phyloP scores from a whole-genome alignment of 2,888 invertebrate genomes.

The Pseudanteris insignis region DNA sequence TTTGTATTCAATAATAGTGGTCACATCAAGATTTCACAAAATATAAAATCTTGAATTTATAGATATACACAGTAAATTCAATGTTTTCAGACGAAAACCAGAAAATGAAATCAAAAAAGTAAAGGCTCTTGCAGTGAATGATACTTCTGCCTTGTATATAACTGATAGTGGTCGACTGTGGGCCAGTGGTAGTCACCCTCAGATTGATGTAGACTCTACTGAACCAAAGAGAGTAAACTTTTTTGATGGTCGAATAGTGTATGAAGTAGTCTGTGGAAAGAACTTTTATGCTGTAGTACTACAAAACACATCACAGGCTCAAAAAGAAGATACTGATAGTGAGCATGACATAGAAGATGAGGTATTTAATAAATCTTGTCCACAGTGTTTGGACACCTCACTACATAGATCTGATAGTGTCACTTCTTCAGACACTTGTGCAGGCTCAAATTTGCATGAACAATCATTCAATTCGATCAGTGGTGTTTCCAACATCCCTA shows the following conservation, averaged over 20 bases:
- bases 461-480: conserved; percentile 71
- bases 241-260: conserved; percentile 75
- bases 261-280: conserved; percentile 78
- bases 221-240: conserved; percentile 74
- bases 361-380: conserved; percentile 74
- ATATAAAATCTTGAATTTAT: too few species aligned
- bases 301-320: conserved; percentile 70
- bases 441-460: conserved; percentile 72
- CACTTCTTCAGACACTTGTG: conserved; percentile 74
- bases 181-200: conserved; percentile 76
- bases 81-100: conserved; percentile 68
- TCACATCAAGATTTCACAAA: too few species aligned
- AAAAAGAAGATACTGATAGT: conserved; percentile 66
- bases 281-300: conserved; percentile 81
- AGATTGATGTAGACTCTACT: conserved; percentile 71
- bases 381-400: conserved; percentile 68
- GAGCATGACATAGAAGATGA: conserved; percentile 74
- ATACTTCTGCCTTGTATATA: conserved; percentile 73
- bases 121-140: conserved; percentile 72
- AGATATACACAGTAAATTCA: too few species aligned
- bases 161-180: conserved; percentile 76
- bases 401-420: conserved; percentile 63
- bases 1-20: too few species aligned
- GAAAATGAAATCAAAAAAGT: conserved; percentile 73
- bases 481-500: conserved; percentile 64